Conservation (phyloP, 2,113 vertebrate genomes). For the Baryphthengus martii region DNA sequence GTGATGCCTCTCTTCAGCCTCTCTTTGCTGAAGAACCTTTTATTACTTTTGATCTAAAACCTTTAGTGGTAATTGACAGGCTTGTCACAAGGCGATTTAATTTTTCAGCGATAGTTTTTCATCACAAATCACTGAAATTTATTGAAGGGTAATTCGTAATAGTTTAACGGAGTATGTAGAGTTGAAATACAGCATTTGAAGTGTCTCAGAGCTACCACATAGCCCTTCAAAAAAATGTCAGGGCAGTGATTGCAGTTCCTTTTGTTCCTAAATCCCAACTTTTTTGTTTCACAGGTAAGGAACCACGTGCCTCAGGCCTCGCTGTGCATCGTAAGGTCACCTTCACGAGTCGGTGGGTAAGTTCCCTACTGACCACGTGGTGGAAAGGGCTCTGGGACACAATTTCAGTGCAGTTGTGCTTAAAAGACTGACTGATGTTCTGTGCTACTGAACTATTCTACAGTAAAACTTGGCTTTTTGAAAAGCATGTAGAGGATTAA, state of each 20-base stretch:
- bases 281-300: neutral
- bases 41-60: neutral
- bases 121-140: neutral
- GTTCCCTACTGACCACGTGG: fast-evolving
- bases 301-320: neutral
- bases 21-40: neutral
- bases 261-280: neutral
- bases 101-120: neutral
- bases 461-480: neutral
- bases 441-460: neutral
- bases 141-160: neutral
- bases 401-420: neutral
- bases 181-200: neutral
- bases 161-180: neutral
- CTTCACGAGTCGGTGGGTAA: neutral
- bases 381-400: neutral
- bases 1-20: neutral
- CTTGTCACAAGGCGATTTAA: neutral
- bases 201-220: neutral
- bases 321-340: neutral
- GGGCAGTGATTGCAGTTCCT: neutral
- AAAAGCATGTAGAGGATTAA: neutral
- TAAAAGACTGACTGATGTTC: neutral
- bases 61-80: neutral
- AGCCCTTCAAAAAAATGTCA: neutral